phyloP scores from a whole-genome alignment of 2,113 vertebrate species.

The Charina bottae region DNA sequence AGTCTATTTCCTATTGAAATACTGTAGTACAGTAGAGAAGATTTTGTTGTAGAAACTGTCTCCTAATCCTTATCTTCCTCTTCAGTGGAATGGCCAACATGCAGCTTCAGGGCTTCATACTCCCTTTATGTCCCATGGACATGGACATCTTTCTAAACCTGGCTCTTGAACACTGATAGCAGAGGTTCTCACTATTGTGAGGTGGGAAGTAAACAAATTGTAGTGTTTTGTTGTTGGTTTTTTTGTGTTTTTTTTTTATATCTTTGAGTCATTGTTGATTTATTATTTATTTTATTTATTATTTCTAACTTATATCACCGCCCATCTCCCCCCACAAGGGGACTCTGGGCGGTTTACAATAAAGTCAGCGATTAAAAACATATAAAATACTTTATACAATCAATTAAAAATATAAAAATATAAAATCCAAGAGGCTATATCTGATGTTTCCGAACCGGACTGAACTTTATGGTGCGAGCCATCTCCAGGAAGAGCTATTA shows the following conservation, averaged over 20 bases:
- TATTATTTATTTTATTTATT: too few species aligned
- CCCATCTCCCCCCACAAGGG: too few species aligned
- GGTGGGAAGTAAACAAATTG: not conserved
- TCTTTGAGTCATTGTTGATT: not conserved
- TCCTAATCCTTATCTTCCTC: not conserved
- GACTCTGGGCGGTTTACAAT: too few species aligned
- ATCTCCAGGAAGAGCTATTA: too few species aligned
- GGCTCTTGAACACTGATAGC: not conserved
- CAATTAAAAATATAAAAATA: too few species aligned
- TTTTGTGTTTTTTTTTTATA: not conserved
- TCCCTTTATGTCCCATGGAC: not conserved
- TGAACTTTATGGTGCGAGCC: too few species aligned
- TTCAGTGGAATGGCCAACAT: not conserved
- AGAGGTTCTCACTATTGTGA: not conserved
- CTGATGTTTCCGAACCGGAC: too few species aligned
- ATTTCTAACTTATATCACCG: too few species aligned
- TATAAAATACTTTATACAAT: too few species aligned
- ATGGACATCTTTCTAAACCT: not conserved
- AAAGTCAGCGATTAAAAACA: too few species aligned
- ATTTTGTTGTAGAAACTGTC: not conserved
- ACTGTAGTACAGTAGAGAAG: not conserved
- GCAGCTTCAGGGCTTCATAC: not conserved
- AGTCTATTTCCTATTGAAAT: not conserved
- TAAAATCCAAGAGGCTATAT: too few species aligned
- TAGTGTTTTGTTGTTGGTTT: not conserved